Base-by-base conservation (phyloP, 2,797 vertebrate species). In the Loris lydekkerianus region DNA sequence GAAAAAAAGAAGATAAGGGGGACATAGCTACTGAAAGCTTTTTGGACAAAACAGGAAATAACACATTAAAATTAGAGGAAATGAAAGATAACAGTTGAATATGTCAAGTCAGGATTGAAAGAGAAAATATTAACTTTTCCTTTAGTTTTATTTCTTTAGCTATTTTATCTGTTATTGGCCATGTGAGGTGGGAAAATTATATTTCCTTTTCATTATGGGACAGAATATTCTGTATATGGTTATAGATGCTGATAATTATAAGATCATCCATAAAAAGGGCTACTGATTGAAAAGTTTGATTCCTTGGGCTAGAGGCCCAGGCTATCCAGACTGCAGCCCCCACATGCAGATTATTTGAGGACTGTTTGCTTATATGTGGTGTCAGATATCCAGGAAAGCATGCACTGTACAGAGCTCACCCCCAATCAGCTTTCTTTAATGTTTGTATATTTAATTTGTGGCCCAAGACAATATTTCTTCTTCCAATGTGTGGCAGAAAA, bases 101-200 rank as follows among this genome's bases (percentile, higher is more conserved):
- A 17, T 90, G 72, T 43, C 31, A 72, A 76, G 70, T 46, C 21
- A 69, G 69, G 76, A 81, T 58, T 37, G 29, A 87, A 63, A 94
- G 43, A 27, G 40, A 88, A 92, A 83, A 86, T 61, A 83, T 7
- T 73, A 63, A 76, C 34, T 91, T 95, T 91, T 77, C 77, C 37
- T 93, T 95, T 73, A 73, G 46, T 94, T 43, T 40, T 7, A 69
- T 72, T 63, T 18, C 73, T 94, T 90, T 78, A 92, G 43, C 93
- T 69, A 60, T 81, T 76, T 72, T 63, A 75, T 73, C 69, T 91
- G 78, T 49, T 82, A 23, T 18, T 83, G 70, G 34, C 65, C 29
- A 77, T 60, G 18, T 80, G 86, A 88, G 60, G n/a, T 84, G 27
- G 67, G 29, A 88, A 97, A 85, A 78, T 82, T 88, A 1, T 49